Evolutionary conservation across 2,888 invertebrate genomes (phyloP).

Genomic region (Conops quadrifasciatus): DNA sequence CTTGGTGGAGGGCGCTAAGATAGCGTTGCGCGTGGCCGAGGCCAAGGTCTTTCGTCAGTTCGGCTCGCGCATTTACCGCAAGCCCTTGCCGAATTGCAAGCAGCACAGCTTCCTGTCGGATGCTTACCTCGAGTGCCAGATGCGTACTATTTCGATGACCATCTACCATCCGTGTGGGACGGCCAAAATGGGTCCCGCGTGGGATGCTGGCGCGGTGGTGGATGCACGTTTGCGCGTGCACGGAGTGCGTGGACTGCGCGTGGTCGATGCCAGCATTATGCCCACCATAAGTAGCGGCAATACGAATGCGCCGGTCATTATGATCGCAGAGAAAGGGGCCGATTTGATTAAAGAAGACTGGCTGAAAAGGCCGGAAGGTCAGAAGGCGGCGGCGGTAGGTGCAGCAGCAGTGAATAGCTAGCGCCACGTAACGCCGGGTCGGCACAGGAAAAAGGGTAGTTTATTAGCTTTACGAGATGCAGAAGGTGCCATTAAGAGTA

Average conservation of each 20-base stretch:
- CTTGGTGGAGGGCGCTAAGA: slow-evolving; percentile 85
- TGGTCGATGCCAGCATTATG: slow-evolving; percentile 89
- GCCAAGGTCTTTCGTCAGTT: slow-evolving; percentile 83
- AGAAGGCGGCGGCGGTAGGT: slow-evolving; percentile 43
- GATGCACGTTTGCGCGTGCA: slow-evolving; percentile 81
- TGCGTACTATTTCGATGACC: slow-evolving; percentile 86
- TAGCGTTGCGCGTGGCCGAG: slow-evolving; percentile 77
- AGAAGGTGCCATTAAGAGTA: no score
- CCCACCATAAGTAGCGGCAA: slow-evolving; percentile 89
- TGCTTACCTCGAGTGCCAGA: slow-evolving; percentile 87
- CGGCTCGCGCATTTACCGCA: slow-evolving; percentile 77
- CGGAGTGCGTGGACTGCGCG: slow-evolving; percentile 79
- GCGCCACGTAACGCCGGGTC: not conserved
- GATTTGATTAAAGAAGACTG: slow-evolving; percentile 88
- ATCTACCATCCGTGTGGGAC: slow-evolving; percentile 91
- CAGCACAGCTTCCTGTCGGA: slow-evolving; percentile 78
- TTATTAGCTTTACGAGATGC: no score
- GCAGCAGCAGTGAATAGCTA: not conserved
- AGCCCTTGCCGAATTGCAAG: slow-evolving; percentile 81
- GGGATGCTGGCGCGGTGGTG: slow-evolving; percentile 82
- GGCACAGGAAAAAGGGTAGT: no score
- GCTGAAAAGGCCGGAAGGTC: slow-evolving; percentile 67
- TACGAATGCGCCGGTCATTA: slow-evolving; percentile 90
- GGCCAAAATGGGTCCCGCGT: slow-evolving; percentile 85
- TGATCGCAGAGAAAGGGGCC: slow-evolving; percentile 90